Conservation (phyloP, 2,113 vertebrate species). For the Sclerurus mexicanus region DNA sequence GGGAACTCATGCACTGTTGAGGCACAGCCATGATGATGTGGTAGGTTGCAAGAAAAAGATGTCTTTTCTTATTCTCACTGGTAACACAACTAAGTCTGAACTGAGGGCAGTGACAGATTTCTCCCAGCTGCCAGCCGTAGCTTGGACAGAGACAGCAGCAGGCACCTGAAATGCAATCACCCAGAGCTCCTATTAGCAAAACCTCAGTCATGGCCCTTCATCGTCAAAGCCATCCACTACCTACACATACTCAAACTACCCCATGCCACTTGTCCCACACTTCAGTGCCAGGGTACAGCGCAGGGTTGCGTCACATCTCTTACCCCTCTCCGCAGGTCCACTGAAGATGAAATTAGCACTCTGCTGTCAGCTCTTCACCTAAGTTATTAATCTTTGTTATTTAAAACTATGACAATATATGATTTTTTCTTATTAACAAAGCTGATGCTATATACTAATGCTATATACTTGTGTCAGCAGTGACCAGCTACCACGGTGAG, state of each 20-base stretch:
- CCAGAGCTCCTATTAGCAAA: background rate
- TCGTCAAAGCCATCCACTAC: background rate
- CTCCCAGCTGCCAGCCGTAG: background rate
- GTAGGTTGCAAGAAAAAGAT: background rate
- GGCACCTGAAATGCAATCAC: background rate
- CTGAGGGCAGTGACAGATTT: background rate
- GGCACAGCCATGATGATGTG: background rate
- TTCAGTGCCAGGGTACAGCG: fast-evolving
- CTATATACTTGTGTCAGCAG: background rate
- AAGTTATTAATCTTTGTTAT: background rate
- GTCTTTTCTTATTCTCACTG: background rate
- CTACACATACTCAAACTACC: background rate
- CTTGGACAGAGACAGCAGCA: background rate
- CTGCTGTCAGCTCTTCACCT: background rate
- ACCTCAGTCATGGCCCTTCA: background rate
- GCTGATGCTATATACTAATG: background rate
- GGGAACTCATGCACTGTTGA: fast-evolving
- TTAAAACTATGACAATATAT: background rate
- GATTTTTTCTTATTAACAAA: background rate
- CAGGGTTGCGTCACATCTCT: background rate
- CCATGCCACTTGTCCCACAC: background rate
- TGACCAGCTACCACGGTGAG: background rate
- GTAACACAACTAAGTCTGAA: background rate
- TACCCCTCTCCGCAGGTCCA: background rate
- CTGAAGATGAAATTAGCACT: background rate